Percentiles rank a stretch among this genome's conserved stretches.
Evolutionary conservation across 1,140 invertebrate species (phyloP).

Genomic region (Penaeus vannamei): DNA sequence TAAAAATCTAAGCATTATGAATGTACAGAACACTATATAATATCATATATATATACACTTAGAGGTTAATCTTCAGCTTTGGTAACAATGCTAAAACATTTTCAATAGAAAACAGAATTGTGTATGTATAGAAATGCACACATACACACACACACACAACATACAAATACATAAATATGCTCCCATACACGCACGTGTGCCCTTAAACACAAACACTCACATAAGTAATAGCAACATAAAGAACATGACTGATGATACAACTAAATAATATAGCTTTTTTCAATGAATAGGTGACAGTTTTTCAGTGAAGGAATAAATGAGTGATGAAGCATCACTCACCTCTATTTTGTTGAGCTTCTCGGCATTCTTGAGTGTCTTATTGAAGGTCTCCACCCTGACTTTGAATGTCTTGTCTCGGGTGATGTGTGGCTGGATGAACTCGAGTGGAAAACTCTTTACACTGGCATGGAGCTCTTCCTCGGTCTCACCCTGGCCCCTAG

Average conservation of each 20-base stretch:
- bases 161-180: too few relatives aligned
- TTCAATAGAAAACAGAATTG: too few relatives aligned
- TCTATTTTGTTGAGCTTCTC: slow-evolving; percentile 62
- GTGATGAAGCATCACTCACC: slow-evolving; percentile 10
- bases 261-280: background rate
- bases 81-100: too few relatives aligned
- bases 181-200: too few relatives aligned
- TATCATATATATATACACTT: background rate
- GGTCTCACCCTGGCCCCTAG: slow-evolving; percentile 55
- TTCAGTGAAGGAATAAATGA: too few relatives aligned
- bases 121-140: background rate
- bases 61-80: too few relatives aligned
- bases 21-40: background rate
- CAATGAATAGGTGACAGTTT: too few relatives aligned
- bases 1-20: background rate
- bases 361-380: slow-evolving; percentile 41
- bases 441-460: slow-evolving; percentile 41
- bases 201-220: too few relatives aligned
- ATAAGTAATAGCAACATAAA: too few relatives aligned
- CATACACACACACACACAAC: too few relatives aligned
- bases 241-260: background rate
- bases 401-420: slow-evolving; percentile 52
- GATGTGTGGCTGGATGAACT: slow-evolving; percentile 52
- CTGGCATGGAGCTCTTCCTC: slow-evolving; percentile 56
- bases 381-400: slow-evolving; percentile 60